Conservation (phyloP, 1,140 invertebrate genomes). For the Panagrolaimus sp. region DNA sequence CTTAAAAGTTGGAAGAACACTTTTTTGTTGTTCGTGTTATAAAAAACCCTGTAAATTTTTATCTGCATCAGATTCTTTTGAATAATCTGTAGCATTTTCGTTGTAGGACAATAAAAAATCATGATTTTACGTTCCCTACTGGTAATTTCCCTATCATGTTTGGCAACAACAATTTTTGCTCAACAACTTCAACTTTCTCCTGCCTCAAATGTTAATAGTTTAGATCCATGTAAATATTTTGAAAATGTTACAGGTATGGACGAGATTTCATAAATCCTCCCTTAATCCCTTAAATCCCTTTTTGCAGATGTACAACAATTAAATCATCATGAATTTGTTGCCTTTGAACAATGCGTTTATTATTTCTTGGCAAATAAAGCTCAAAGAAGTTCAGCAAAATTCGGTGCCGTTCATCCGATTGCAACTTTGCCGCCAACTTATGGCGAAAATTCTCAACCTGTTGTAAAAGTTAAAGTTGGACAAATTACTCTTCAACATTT, state of each 20-base stretch:
- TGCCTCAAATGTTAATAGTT: constrained; percentile 22
- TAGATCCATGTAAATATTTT: constrained; percentile 52
- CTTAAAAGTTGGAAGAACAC: too few relatives aligned
- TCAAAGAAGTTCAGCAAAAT: constrained; percentile 43
- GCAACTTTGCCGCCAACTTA: constrained; percentile 53
- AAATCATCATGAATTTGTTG: constrained; percentile 51
- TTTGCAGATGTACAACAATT: constrained; percentile 41
- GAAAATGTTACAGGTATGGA: constrained; percentile 45
- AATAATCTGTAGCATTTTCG: too few relatives aligned
- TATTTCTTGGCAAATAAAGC: constrained; percentile 55
- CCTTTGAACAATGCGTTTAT: constrained; percentile 57
- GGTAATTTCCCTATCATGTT: too few relatives aligned
- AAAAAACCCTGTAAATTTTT: too few relatives aligned
- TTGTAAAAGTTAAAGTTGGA: constrained; percentile 37
- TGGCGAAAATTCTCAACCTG: constrained; percentile 28
- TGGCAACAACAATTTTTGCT: constrained; percentile 20
- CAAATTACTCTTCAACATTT: constrained; percentile 57
- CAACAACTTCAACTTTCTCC: constrained; percentile 31
- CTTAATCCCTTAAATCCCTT: constrained; percentile 4
- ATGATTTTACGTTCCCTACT: too few relatives aligned
- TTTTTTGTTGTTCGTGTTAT: too few relatives aligned
- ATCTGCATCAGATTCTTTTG: too few relatives aligned
- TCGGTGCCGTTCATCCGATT: constrained; percentile 52
- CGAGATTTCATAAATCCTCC: background rate
- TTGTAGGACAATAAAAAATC: constrained; percentile 19